Percentiles rank a stretch among this genome's conserved stretches.
These are phyloP conservation scores for Drosophila lacicola DNA, from an alignment of 2,888 invertebrate species.

Conservation along the genomic window DNA sequence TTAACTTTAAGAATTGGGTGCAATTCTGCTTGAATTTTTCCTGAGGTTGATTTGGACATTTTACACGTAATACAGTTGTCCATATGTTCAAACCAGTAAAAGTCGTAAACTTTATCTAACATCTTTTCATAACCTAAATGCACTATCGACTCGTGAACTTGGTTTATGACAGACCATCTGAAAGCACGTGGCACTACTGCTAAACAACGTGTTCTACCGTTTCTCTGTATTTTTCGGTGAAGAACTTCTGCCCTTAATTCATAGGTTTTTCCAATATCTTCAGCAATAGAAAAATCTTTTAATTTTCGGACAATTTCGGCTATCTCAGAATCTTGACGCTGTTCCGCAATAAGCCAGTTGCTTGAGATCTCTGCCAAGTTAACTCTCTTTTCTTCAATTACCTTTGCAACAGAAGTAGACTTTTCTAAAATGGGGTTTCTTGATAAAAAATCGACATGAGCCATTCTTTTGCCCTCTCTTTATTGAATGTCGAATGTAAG, in stretches of 20 bases:
- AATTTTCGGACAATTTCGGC: slow-evolving; percentile 1
- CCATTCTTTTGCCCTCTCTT: not conserved
- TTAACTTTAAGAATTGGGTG: slow-evolving; percentile 3
- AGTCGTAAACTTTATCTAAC: not conserved
- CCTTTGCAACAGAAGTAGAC: slow-evolving; percentile 6
- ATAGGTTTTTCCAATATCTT: slow-evolving; percentile 34
- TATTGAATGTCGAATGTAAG: not conserved
- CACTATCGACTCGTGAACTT: slow-evolving; percentile 7
- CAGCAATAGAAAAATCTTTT: not conserved
- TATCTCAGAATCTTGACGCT: slow-evolving; percentile 2
- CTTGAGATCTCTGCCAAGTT: slow-evolving; percentile 32
- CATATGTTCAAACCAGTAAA: not conserved
- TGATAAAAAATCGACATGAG: too few species aligned
- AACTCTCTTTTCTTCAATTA: slow-evolving; percentile 22
- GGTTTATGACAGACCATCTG: slow-evolving; percentile 1
- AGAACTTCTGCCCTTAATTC: slow-evolving; percentile 10
- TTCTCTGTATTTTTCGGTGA: slow-evolving; percentile 24
- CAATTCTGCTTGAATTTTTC: not conserved
- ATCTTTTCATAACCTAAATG: slow-evolving; percentile 5
- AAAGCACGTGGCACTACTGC: slow-evolving; percentile 19
- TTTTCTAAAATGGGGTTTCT: slow-evolving; percentile 1
- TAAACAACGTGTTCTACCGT: slow-evolving; percentile 19
- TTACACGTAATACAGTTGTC: slow-evolving; percentile 2
- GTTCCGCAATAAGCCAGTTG: slow-evolving; percentile 19
- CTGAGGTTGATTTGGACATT: slow-evolving; percentile 3